Percentiles rank a stretch among this genome's conserved stretches.
Evolutionary conservation across 2,797 vertebrate species (phyloP).

Genomic region (Pelochelys cantorii): DNA sequence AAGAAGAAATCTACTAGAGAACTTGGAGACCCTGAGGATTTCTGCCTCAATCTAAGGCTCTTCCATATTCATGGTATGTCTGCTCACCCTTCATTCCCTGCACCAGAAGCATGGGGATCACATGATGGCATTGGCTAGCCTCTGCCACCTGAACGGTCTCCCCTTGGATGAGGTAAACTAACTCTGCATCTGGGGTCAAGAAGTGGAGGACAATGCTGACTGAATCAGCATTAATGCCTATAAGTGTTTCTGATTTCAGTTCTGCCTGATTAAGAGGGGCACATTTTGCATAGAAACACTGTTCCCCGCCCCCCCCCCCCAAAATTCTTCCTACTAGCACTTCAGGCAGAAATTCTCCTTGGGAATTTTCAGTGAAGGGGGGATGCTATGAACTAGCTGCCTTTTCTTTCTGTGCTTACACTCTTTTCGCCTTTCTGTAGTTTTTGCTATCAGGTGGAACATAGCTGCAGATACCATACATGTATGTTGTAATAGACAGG

Average conservation of each 20-base stretch:
- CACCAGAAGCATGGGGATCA: not conserved
- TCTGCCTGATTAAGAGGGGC: not conserved
- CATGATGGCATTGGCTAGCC: not conserved
- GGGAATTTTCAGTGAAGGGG: not conserved
- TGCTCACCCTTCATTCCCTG: rapidly evolving
- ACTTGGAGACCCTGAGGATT: not conserved
- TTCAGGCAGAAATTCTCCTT: rapidly evolving
- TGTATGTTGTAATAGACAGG: not conserved
- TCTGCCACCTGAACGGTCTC: not conserved
- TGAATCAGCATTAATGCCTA: not conserved
- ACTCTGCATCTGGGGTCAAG: not conserved
- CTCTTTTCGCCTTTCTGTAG: not conserved
- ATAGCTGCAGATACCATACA: not conserved
- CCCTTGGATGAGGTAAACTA: rapidly evolving
- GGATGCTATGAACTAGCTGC: not conserved
- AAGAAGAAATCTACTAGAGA: not conserved
- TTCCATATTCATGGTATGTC: not conserved
- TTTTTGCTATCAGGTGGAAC: not conserved
- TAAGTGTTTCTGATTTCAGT: not conserved
- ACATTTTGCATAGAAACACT: not conserved
- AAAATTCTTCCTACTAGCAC: not conserved
- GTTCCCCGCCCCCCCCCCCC: not conserved
- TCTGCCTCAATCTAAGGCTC: not conserved
- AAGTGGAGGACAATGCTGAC: not conserved
- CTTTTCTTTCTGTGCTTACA: not conserved